A percentile compares a stretch with the other conserved stretches of the same genome.
Evolutionary conservation across 2,888 invertebrate species (phyloP).

Genomic region (Chrysolina haemoptera): DNA sequence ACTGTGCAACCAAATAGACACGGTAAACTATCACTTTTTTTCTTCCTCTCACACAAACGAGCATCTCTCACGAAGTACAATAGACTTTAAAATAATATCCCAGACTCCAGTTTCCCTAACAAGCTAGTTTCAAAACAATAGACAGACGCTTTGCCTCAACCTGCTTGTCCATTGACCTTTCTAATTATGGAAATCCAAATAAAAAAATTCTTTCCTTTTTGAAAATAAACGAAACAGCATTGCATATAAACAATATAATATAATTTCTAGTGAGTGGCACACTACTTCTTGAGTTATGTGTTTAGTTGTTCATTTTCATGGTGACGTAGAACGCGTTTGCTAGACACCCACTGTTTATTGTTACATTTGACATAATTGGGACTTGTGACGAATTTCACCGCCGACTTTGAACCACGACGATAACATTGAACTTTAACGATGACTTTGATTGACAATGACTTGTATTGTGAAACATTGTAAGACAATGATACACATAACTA

Average conservation of each 20-base stretch:
- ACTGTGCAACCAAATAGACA: constrained; percentile 21
- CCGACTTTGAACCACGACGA: constrained; percentile 23
- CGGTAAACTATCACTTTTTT: constrained; percentile 1
- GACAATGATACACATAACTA: not conserved
- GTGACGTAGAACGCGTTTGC: not conserved
- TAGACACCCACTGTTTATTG: constrained; percentile 28
- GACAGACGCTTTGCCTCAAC: constrained; percentile 26
- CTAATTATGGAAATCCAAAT: constrained; percentile 47
- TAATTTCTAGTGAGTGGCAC: constrained; percentile 23
- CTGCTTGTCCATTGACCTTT: constrained; percentile 44
- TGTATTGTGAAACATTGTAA: not conserved
- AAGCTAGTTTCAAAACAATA: constrained; percentile 29
- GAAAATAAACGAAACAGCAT: constrained; percentile 39
- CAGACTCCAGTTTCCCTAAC: constrained; percentile 18
- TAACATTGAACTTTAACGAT: constrained; percentile 2
- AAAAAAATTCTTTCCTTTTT: constrained; percentile 37
- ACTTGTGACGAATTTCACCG: constrained; percentile 16
- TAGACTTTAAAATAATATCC: constrained; percentile 21
- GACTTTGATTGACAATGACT: constrained; percentile 4
- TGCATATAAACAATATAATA: constrained; percentile 28
- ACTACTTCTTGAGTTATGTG: constrained; percentile 24
- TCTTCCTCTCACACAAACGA: not conserved
- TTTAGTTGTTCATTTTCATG: constrained; percentile 4
- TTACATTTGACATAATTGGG: constrained; percentile 16
- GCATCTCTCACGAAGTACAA: constrained; percentile 20